Evolutionary conservation across 1,140 invertebrate species (phyloP), one percentile per base, ranked within the genome.

Genomic region (Drosophila obscura): DNA sequence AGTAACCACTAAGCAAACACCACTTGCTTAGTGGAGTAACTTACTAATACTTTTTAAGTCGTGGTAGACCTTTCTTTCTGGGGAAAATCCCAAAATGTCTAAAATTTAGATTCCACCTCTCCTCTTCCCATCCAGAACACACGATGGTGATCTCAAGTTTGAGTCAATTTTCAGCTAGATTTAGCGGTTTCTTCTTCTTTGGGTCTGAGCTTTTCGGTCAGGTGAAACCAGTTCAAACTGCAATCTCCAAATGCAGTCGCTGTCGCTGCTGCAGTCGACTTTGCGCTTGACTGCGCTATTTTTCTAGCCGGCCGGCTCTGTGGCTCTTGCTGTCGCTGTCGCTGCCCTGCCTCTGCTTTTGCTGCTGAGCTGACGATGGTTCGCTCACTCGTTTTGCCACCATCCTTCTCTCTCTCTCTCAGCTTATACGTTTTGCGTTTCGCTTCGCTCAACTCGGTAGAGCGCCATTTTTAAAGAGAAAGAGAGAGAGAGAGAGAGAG

Each of bases 221-320:
- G 72, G 72, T 75, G 71, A 75, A 75, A 75, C 72, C 72, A 75
- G 72, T 75, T 75, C 71, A 75, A 75, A 75, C 72, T 75, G 73
- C 73, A 67, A 67, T 83, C 82, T 53, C 46, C 55, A 56, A 51
- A 59, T 61, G 62, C 75, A 78, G 62, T 80, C 64, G 55, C 74
- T 51, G 46, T 44, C n/a, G 51, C 71, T 15, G 73, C 65, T 52
- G 46, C 74, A 50, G 52, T 53, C 22, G 50, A 11, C 13, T 56
- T 48, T 61, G 46, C 28, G 80, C 55, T 84, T 77, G 75, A 64
- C 77, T 75, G 72, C 53, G 28, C 46, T 65, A 26, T 71, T 57
- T 51, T 52, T 59, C 77, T 73, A 77, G 81, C 81, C 81, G 81
- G 82, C 82, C 81, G 77, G 81, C 73, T 80, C 53, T 67, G 64